Conservation (phyloP, 2,113 vertebrate genomes). For the Arenaria interpres region DNA sequence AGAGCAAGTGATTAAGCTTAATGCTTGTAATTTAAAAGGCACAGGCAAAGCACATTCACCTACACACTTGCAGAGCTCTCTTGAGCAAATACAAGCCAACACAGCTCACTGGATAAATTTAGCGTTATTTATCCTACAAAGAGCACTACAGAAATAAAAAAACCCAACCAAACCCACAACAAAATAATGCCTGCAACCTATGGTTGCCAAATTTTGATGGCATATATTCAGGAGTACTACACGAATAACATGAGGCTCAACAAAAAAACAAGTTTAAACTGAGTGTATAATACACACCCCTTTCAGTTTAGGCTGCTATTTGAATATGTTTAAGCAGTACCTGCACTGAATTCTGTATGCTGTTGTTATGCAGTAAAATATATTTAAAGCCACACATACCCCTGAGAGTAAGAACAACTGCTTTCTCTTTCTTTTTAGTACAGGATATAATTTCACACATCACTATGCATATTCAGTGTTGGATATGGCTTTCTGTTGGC, state of each 20-base stretch:
- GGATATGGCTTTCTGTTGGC: not conserved
- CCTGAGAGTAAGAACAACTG: not conserved
- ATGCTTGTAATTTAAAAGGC: constrained; percentile 13
- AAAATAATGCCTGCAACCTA: not conserved
- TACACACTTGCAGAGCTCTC: not conserved
- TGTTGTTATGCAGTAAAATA: not conserved
- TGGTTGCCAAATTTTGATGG: not conserved
- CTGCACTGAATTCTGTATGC: not conserved
- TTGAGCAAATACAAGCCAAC: not conserved
- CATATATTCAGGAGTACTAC: rapidly evolving
- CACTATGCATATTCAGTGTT: not conserved
- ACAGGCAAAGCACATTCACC: not conserved
- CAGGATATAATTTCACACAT: constrained; percentile 4
- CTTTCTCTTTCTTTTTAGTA: not conserved
- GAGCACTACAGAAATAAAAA: not conserved
- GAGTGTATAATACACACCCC: not conserved
- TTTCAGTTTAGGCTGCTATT: not conserved
- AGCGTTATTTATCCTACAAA: not conserved
- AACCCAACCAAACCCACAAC: not conserved
- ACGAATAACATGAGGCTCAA: not conserved
- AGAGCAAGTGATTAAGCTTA: constrained; percentile 38
- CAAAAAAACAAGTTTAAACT: not conserved
- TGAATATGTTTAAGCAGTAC: not conserved
- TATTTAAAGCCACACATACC: not conserved
- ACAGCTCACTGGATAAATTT: not conserved